Evolutionary conservation across 2,113 vertebrate species (phyloP).

Genomic region (Phocoena sinus): DNA sequence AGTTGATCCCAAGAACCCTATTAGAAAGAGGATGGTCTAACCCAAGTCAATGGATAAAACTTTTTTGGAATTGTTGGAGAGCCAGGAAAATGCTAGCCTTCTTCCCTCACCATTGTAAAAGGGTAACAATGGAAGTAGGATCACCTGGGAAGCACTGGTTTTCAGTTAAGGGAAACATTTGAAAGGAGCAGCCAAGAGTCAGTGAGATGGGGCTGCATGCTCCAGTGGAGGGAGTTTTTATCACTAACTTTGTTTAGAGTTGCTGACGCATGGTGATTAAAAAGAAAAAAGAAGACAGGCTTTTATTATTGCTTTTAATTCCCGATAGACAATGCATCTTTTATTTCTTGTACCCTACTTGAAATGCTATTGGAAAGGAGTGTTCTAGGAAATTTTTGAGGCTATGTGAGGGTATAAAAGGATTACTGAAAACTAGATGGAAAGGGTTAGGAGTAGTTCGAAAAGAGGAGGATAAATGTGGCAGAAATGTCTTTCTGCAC

Average conservation of each 20-base stretch:
- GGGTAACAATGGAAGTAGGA: background rate
- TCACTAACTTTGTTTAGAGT: background rate
- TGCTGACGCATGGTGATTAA: background rate
- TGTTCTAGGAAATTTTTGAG: background rate
- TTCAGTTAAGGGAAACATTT: slow-evolving; percentile 13
- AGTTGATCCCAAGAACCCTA: background rate
- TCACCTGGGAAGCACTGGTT: background rate
- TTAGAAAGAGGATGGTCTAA: background rate
- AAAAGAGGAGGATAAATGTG: background rate
- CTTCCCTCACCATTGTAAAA: background rate
- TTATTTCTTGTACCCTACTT: background rate
- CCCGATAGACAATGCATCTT: background rate
- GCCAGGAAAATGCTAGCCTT: background rate
- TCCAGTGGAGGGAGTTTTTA: background rate
- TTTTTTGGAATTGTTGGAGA: background rate
- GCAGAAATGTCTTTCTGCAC: background rate
- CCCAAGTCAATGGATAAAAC: background rate
- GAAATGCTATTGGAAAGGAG: background rate
- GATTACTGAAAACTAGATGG: background rate
- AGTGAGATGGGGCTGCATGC: background rate
- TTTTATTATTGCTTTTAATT: slow-evolving; percentile 32
- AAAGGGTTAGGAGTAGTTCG: background rate
- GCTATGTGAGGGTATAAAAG: background rate
- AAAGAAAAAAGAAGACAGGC: background rate
- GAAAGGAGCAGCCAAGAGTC: background rate